Evolutionary conservation across 2,888 invertebrate genomes (phyloP).

Genomic region (Drosophila planitibia): DNA sequence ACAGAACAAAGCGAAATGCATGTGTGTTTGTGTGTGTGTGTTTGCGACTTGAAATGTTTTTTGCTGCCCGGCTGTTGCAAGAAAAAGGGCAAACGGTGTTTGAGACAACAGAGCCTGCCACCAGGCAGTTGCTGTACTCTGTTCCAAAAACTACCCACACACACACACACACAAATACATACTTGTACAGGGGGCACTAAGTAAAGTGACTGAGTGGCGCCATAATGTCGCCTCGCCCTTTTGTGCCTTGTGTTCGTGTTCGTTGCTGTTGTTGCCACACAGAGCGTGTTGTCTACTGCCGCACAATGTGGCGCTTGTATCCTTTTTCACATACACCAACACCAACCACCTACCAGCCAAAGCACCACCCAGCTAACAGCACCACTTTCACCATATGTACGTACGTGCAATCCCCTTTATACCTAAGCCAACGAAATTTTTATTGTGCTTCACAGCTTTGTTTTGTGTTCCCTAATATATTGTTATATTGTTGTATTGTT

Average conservation of each 20-base stretch:
- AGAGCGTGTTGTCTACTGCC: slow-evolving; percentile 45
- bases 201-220: slow-evolving; percentile 75
- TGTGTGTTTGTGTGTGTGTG: neutral
- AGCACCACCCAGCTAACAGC: slow-evolving; percentile 14
- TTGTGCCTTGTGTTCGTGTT: slow-evolving; percentile 35
- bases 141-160: slow-evolving; percentile 25
- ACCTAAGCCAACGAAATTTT: slow-evolving; percentile 73
- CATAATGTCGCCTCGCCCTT: slow-evolving; percentile 75
- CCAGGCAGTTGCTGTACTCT: slow-evolving; percentile 8
- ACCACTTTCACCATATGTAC: slow-evolving; percentile 37
- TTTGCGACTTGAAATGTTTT: slow-evolving; percentile 42
- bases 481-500: slow-evolving; percentile 20
- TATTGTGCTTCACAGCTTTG: slow-evolving; percentile 48
- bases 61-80: slow-evolving; percentile 22
- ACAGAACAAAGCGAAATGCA: slow-evolving; percentile 33
- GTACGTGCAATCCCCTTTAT: slow-evolving; percentile 27
- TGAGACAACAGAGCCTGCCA: slow-evolving; percentile 20
- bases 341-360: slow-evolving; percentile 6
- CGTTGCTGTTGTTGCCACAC: slow-evolving; percentile 17
- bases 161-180: neutral
- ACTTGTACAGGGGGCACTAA: slow-evolving; percentile 3
- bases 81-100: slow-evolving; percentile 46
- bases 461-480: slow-evolving; percentile 35
- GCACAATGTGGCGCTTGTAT: slow-evolving; percentile 53
- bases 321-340: slow-evolving; percentile 36